These are phyloP conservation scores for Nautilus pompilius DNA, from an alignment of 1,140 invertebrate species.

Conservation along the genomic window DNA sequence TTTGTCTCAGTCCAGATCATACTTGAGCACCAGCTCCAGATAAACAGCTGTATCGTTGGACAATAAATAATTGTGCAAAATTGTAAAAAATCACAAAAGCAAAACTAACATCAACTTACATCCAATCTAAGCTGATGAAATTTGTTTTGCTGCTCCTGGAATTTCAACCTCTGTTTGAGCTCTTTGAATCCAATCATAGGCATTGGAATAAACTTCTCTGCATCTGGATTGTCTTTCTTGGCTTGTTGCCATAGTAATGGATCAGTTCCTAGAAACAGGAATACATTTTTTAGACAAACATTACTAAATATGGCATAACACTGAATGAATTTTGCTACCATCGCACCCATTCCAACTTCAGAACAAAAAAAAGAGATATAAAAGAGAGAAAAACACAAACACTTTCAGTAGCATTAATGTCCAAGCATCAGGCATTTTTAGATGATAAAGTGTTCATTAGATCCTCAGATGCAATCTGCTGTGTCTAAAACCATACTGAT, in stretches of 20 bases:
- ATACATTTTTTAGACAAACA: no score
- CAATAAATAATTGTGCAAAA: not conserved
- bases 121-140: slow-evolving; percentile 47
- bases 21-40: not conserved
- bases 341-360: no score
- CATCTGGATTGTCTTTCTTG: slow-evolving; percentile 88
- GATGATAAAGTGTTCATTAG: no score
- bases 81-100: no score
- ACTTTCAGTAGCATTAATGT: no score
- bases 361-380: no score
- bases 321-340: no score
- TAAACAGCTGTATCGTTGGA: not conserved
- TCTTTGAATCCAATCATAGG: slow-evolving; percentile 87
- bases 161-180: slow-evolving; percentile 73
- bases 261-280: slow-evolving; percentile 55
- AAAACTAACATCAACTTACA: slow-evolving; percentile 38
- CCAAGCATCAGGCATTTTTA: no score
- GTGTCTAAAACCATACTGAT: no score
- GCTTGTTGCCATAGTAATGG: slow-evolving; percentile 70
- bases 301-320: no score
- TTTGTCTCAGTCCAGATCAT: not conserved
- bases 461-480: no score
- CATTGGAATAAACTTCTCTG: slow-evolving; percentile 82
- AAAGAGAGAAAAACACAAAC: no score
- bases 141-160: slow-evolving; percentile 49